Evolutionary conservation across 2,797 vertebrate genomes (phyloP), one percentile per base, ranked within the genome.

Genomic region (Labroides dimidiatus): DNA sequence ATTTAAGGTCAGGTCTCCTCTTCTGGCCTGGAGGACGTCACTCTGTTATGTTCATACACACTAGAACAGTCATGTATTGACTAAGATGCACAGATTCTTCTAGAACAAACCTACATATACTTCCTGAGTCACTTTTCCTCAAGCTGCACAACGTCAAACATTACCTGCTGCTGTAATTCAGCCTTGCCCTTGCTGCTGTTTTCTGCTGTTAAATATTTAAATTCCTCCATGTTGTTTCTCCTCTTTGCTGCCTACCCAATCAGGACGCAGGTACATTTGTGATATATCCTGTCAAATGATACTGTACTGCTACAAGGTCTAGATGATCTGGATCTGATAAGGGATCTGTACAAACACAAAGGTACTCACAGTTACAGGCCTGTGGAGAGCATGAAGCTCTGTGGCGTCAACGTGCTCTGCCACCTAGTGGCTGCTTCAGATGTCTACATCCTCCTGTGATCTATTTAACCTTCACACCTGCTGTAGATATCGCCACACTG

Each of bases 401-500:
- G 39, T 62, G 74, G 52, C 60, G 56, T 53, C 91, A 89, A 87
- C 71, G 45, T 79, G 72, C 78, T 87, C n/a, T 89, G 90, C 92
- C 94, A 94, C 89, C 93, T 89, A 92, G 93, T 93, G 93, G 92
- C 53, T 4, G n/a, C 17, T 72, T 3, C 0, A 1, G 51, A 55
- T 60, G 54, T 19, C 21, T 77, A 43, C 59, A 10, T 4, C 64
- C 60, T 56, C 44, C 54, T 21, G 9, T 56, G 37, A 56, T 64
- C 43, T 13, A 33, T 86, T 81, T 82, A 81, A 73, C 77, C 60
- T 89, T 36, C 37, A 54, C 77, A 84, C 67, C 78, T 80, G 79
- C 71, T 77, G 60, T 33, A 27, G 20, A 58, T 19, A 57, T 41
- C 42, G 19, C 21, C 48, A 19, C 17, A 39, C 24, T 69, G 6